Evolutionary conservation across 2,888 invertebrate species (phyloP), one percentile per base, ranked within the genome.

Genomic region (Scaptomyza tumidula): DNA sequence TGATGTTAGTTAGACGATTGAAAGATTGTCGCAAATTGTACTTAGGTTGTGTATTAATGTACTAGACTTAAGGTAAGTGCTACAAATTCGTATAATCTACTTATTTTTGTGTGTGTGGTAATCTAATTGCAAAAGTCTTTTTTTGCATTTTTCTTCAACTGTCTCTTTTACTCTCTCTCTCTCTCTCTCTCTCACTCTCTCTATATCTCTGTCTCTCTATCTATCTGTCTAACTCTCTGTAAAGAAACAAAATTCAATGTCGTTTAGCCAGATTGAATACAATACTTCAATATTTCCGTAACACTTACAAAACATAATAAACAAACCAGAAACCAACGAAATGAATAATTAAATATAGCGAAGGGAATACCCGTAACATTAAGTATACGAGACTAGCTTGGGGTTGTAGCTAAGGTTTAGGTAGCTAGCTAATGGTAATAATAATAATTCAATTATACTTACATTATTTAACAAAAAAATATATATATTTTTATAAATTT

Each of bases 1-100:
- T 66, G 86, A 71, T 80, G 75, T 80, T 83, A 84, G 87, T 63
- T 63, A 55, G 66, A 52, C 61, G 49, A 72, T 60, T 27, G 33
- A 63, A 66, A 59, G 39, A 50, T 70, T 69, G 62, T 66, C 49
- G 11, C 31, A 33, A 29, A 14, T 70, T 62, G 67, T 71, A 52
- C 44, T 53, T 86, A 86, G 82, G 82, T 78, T 78, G 68, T 35
- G 5, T 35, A 50, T 41, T 52, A 14, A 13, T 48, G 39, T 69
- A 41, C 75, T 86, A 86, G 83, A 67, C 76, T 71, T 71, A 83
- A 83, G 83, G 83, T 83, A 83, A 83, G 83, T 83, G 83, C 39
- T 54, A 54, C 46, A 54, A 41, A 78, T 64, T 75, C 71, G 71
- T 75, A 70, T 74, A 74, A 64, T 58, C 33, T 54, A 56, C 62